Base-by-base conservation (phyloP, 1,140 invertebrate species). In the Acromyrmex echinatior region DNA sequence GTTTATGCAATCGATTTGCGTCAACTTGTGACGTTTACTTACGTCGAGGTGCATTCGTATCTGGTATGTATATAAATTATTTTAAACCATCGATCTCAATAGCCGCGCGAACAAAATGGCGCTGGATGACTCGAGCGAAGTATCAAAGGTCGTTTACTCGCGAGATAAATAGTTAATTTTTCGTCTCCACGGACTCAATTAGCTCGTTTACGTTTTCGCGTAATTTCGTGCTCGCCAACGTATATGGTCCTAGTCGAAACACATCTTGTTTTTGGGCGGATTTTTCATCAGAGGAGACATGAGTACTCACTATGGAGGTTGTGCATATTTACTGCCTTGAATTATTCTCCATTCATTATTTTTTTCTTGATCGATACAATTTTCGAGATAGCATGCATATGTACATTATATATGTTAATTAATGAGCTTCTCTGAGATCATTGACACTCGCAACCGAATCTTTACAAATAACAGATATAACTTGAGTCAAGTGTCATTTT, bases 231-330 rank as follows among this genome's bases (percentile, higher is more conserved):
- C 76, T 85, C 5, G 45, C 18, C 81, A 63, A 81, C 74, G 35
- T 78, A 87, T 90, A 81, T 53, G 21, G 21, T 88, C 58, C 31
- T 87, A 51, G 76, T 89, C 45, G 71, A 88, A 65, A 88, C 70
- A 71, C 35, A 62, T 10, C 63, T 18, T 45, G 70, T 35, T 49
- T 45, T 9, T 10, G 14, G 3, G 28, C 3, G 25, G 18, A 25
- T 82, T 35, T 31, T 71, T 56, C 25, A 14, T 6, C 39, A 39
- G 45, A 25, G 86, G 88, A 93, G 94, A 94, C 88, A 94, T 94
- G 93, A 94, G 86, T 92, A 80, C 90, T 84, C 91, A 91, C 90
- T 87, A 94, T 94, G 94, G 94, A 94, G 94, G 93, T 94, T 92
- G 92, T 91, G 14, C 1, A 68, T 68, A 88, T 79, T 88, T 60